Conservation (phyloP, 1,140 invertebrate species). For the Phymastichus coffea region DNA sequence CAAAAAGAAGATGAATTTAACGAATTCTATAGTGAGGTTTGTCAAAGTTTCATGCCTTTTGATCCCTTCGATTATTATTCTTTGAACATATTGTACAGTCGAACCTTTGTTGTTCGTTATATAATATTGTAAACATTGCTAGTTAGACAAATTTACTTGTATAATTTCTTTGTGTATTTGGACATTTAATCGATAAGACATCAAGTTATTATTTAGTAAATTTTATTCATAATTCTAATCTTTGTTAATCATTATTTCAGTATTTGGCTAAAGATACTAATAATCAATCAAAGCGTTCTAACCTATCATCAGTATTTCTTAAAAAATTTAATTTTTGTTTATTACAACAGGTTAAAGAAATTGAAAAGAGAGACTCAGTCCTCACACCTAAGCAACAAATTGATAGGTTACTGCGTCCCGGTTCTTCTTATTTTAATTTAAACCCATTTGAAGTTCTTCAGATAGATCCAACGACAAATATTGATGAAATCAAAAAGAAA, state of each 20-base stretch:
- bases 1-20: conserved; percentile 65
- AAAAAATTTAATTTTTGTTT: not conserved
- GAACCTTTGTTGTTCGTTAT: too few relatives aligned
- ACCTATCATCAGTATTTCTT: not conserved
- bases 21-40: conserved; percentile 68
- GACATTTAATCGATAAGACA: too few relatives aligned
- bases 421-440: conserved; percentile 94
- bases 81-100: too few relatives aligned
- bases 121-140: too few relatives aligned
- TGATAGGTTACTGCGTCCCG: conserved; percentile 85
- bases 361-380: conserved; percentile 87
- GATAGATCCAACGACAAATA: conserved; percentile 82
- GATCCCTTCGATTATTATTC: too few relatives aligned
- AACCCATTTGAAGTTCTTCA: conserved; percentile 96
- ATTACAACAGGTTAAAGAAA: conserved; percentile 83
- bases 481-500: conserved; percentile 96
- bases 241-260: conserved; percentile 12
- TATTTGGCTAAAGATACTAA: not conserved
- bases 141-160: too few relatives aligned
- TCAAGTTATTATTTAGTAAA: too few relatives aligned
- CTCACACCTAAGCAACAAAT: conserved; percentile 95
- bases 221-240: too few relatives aligned
- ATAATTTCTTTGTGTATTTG: too few relatives aligned
- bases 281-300: not conserved
- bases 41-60: conserved; percentile 31